Percentiles rank a stretch among this genome's conserved stretches.
Evolutionary conservation across 2,797 vertebrate genomes (phyloP).

Genomic region (Crax fasciolata): DNA sequence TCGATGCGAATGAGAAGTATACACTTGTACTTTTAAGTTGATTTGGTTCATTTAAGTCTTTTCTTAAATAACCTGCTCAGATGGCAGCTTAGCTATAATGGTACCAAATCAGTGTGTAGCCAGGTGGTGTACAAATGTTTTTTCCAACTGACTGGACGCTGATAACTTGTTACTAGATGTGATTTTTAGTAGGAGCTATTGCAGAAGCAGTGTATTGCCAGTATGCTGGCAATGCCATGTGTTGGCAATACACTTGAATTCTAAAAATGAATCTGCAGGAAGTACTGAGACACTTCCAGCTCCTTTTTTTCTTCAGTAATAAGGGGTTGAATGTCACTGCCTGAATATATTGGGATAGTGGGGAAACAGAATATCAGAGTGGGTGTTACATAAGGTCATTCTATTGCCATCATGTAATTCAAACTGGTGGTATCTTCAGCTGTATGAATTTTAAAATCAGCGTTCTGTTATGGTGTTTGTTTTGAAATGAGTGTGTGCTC

Average conservation of each 20-base stretch:
- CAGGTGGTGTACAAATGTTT: not conserved
- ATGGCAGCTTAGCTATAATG: not conserved
- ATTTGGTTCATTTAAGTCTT: not conserved
- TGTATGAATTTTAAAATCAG: not conserved
- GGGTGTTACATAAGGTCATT: constrained; percentile 16
- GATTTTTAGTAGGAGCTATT: constrained; percentile 16
- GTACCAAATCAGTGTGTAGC: not conserved
- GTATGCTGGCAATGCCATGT: not conserved
- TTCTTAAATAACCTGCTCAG: not conserved
- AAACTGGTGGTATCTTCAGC: constrained; percentile 1
- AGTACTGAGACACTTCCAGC: constrained; percentile 6
- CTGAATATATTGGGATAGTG: not conserved
- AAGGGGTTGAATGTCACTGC: constrained; percentile 43
- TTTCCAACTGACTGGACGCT: not conserved
- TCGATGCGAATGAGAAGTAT: not conserved
- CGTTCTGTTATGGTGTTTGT: not conserved
- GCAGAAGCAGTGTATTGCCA: not conserved
- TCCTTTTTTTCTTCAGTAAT: not conserved
- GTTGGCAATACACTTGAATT: constrained; percentile 14
- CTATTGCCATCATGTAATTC: not conserved
- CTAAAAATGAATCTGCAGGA: constrained; percentile 50
- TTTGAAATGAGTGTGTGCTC: not conserved
- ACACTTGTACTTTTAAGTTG: not conserved
- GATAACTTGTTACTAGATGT: not conserved
- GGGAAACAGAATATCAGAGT: not conserved